A percentile compares a stretch with the other conserved stretches of the same genome.
Conservation (phyloP, 2,888 invertebrate species). For the Automeris io region DNA sequence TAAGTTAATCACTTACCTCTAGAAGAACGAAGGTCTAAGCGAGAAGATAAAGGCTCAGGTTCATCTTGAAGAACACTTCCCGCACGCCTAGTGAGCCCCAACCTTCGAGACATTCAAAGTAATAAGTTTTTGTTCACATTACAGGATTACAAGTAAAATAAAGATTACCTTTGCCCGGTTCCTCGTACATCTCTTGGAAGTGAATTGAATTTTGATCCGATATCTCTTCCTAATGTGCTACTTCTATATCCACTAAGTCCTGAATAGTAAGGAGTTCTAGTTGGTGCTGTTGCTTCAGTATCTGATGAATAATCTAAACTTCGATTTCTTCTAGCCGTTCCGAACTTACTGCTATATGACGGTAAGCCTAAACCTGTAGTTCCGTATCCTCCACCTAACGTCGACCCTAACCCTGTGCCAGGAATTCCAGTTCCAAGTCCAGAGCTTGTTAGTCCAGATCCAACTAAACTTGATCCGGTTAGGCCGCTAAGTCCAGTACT, state of each 20-base stretch:
- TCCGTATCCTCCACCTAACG: constrained; percentile 57
- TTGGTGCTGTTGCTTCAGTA: constrained; percentile 93
- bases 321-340: constrained; percentile 84
- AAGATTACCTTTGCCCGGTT: constrained; percentile 71
- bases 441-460: constrained; percentile 55
- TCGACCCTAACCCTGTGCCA: constrained; percentile 54
- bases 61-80: constrained; percentile 69
- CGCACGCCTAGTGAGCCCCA: constrained; percentile 60
- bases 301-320: constrained; percentile 96
- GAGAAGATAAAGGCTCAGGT: constrained; percentile 66
- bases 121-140: background rate
- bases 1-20: constrained; percentile 42
- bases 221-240: constrained; percentile 75
- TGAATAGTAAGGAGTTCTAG: constrained; percentile 85
- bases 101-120: constrained; percentile 26
- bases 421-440: constrained; percentile 56
- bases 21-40: constrained; percentile 70
- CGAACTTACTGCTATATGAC: constrained; percentile 69
- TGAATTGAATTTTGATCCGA: constrained; percentile 84
- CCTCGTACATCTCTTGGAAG: constrained; percentile 82
- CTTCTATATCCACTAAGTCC: constrained; percentile 69
- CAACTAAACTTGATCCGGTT: constrained; percentile 62
- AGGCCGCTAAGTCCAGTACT: constrained; percentile 64
- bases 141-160: background rate
- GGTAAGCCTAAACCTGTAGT: constrained; percentile 59